phyloP scores from a whole-genome alignment of 2,113 vertebrate species.

The Rutilus rutilus region DNA sequence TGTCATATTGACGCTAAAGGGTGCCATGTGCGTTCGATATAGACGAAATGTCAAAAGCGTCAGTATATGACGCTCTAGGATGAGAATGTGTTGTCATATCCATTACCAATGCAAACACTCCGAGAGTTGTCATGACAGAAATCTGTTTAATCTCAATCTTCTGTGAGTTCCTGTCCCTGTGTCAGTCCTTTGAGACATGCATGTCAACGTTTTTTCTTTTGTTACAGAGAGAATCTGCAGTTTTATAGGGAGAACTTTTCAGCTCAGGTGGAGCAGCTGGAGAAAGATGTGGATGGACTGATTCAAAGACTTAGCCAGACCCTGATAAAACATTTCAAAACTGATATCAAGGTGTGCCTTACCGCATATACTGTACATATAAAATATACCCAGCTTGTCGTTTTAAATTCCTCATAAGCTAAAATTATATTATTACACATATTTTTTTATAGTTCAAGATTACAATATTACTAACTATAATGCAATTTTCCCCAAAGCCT shows the following conservation, averaged over 20 bases:
- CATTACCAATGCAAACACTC: no score
- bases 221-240: slow-evolving; percentile 69
- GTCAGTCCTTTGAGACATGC: neutral
- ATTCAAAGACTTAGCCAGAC: slow-evolving; percentile 41
- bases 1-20: no score
- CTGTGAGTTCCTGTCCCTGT: neutral
- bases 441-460: neutral
- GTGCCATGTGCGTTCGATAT: no score
- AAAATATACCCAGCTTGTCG: neutral
- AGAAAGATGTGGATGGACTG: slow-evolving; percentile 57
- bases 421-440: neutral
- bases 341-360: slow-evolving; percentile 64
- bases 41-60: no score
- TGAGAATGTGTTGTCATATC: no score
- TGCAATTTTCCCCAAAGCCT: slow-evolving; percentile 38
- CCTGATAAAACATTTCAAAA: slow-evolving; percentile 70
- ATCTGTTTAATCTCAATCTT: neutral
- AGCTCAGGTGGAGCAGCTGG: slow-evolving; percentile 54
- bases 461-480: neutral
- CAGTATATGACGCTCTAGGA: no score
- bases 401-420: neutral
- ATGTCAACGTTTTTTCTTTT: neutral
- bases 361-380: neutral
- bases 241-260: slow-evolving; percentile 54
- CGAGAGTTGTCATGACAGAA: no score